Conservation (phyloP, 2,888 invertebrate genomes). For the Drosophila stalkeri region DNA sequence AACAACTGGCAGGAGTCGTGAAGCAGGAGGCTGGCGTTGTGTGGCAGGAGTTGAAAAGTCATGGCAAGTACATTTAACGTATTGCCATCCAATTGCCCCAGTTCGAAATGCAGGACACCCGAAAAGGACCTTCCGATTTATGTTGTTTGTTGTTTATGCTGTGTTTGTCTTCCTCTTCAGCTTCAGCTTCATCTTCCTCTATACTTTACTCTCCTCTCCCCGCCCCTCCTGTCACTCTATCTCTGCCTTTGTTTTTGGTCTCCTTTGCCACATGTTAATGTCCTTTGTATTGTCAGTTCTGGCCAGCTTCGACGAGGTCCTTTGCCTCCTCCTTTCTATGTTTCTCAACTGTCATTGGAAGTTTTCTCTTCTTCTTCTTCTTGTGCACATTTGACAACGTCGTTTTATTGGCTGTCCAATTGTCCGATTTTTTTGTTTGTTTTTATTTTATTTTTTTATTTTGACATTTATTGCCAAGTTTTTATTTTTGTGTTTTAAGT, state of each 20-base stretch:
- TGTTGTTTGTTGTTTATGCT: conserved; percentile 55
- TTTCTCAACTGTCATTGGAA: conserved; percentile 63
- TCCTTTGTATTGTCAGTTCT: conserved; percentile 53
- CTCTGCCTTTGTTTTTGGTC: conserved; percentile 28
- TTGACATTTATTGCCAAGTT: conserved; percentile 75
- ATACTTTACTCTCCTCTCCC: neutral
- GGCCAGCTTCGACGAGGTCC: conserved; percentile 8
- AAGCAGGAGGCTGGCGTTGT: neutral
- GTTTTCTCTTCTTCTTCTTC: conserved; percentile 38
- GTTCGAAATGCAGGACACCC: conserved; percentile 36
- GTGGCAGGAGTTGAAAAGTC: conserved; percentile 25
- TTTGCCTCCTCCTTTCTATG: conserved; percentile 3
- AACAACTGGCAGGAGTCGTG: conserved; percentile 9
- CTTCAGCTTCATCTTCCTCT: neutral
- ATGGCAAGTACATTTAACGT: conserved; percentile 49
- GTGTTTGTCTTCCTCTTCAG: conserved; percentile 1
- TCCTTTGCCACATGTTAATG: conserved; percentile 69
- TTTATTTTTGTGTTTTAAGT: conserved; percentile 33
- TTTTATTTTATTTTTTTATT: conserved; percentile 23
- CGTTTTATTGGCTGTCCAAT: conserved; percentile 59
- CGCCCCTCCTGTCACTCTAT: no score
- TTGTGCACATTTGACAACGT: conserved; percentile 65
- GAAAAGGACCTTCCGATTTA: conserved; percentile 38
- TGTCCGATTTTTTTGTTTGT: conserved; percentile 29
- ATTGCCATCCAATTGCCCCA: conserved; percentile 47